These are phyloP conservation scores for Catharus fuscescens DNA, from an alignment of 2,113 vertebrate species.

Conservation along the genomic window DNA sequence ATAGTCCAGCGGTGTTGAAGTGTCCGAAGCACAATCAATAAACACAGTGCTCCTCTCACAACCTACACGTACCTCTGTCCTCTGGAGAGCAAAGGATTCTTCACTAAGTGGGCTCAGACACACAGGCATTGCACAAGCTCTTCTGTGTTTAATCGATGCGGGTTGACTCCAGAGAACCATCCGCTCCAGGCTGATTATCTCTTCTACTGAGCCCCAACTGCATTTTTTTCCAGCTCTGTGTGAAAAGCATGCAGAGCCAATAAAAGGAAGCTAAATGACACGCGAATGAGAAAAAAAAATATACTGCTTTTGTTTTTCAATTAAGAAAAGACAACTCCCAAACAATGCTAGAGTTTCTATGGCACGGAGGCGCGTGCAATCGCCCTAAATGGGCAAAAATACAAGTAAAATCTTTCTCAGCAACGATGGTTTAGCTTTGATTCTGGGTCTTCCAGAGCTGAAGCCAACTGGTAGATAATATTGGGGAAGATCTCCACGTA, in stretches of 20 bases:
- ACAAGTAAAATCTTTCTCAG: background rate
- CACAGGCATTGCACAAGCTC: background rate
- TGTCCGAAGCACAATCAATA: background rate
- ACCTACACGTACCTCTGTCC: background rate
- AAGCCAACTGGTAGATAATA: background rate
- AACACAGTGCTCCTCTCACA: background rate
- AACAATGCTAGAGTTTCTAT: slow-evolving; percentile 13
- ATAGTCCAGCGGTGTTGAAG: background rate
- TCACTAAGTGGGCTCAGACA: background rate
- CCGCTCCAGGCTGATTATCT: background rate
- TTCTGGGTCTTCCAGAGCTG: background rate
- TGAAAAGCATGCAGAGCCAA: background rate
- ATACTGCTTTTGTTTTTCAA: slow-evolving; percentile 48
- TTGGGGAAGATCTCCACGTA: background rate
- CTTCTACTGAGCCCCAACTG: background rate
- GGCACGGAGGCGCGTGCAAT: background rate
- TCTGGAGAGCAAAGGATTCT: background rate
- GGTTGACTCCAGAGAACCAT: background rate
- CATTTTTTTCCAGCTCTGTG: background rate
- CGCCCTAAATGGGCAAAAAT: slow-evolving; percentile 33
- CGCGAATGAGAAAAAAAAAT: background rate
- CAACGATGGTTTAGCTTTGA: background rate
- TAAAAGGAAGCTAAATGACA: slow-evolving; percentile 28
- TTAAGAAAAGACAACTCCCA: slow-evolving; percentile 42
- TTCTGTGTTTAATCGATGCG: background rate